Percentiles rank a stretch among this genome's conserved stretches.
These are phyloP conservation scores for Blera fallax DNA, from an alignment of 2,888 invertebrate genomes.

Conservation along the genomic window DNA sequence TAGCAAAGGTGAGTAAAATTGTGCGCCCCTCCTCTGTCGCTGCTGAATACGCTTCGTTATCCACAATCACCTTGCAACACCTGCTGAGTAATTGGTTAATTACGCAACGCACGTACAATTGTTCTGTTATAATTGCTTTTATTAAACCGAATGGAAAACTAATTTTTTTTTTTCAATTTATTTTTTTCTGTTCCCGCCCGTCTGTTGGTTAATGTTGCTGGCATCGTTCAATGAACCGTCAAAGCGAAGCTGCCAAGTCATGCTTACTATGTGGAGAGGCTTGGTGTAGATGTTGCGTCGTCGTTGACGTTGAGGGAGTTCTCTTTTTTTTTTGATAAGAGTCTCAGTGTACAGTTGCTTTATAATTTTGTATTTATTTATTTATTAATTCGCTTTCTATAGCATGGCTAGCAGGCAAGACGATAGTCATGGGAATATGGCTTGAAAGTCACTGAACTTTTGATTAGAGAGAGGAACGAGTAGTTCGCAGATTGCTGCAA, in stretches of 20 bases:
- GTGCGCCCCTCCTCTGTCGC: neutral
- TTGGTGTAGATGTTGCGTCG: neutral
- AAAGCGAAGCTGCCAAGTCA: conserved; percentile 17
- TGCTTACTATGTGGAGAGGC: neutral
- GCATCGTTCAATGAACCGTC: conserved; percentile 68
- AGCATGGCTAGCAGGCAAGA: neutral
- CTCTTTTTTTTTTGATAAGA: conserved; percentile 12
- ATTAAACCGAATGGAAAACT: conserved; percentile 64
- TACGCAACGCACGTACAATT: conserved; percentile 71
- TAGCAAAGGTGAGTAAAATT: conserved; percentile 11
- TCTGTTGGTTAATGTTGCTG: conserved; percentile 18
- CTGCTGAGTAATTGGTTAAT: conserved; percentile 70
- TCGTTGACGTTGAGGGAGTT: conserved; percentile 18
- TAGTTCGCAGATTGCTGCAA: neutral
- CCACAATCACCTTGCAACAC: conserved; percentile 55
- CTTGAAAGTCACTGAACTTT: conserved; percentile 9
- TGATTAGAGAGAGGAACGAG: neutral
- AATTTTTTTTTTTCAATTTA: conserved; percentile 9
- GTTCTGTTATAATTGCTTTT: conserved; percentile 72
- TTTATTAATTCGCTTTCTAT: conserved; percentile 25
- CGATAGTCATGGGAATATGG: conserved; percentile 25
- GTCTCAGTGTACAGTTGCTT: neutral
- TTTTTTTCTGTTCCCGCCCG: neutral
- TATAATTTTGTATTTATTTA: conserved; percentile 3
- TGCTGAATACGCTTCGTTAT: conserved; percentile 18